phyloP scores from a whole-genome alignment of 1,140 invertebrate genomes.

The Carcinoscorpius rotundicauda region DNA sequence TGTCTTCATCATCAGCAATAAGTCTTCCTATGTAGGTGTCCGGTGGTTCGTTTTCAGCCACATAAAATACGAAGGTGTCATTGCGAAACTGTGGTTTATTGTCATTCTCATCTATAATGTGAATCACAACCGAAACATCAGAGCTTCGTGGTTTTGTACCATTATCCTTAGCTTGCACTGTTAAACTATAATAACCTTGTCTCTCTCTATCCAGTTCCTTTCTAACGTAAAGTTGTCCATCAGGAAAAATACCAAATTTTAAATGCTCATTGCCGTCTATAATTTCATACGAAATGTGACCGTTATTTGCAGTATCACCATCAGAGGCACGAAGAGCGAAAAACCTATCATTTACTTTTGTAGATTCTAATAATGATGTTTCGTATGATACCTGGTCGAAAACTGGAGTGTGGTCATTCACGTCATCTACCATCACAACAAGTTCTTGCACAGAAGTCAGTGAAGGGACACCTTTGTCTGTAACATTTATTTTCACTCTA shows the following conservation, averaged over 20 bases:
- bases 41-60: conserved; percentile 74
- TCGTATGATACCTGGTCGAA: conserved; percentile 86
- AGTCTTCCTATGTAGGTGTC: conserved; percentile 84
- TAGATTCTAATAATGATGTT: conserved; percentile 77
- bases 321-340: conserved; percentile 72
- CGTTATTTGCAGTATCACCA: conserved; percentile 66
- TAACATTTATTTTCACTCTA: conserved; percentile 62
- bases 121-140: conserved; percentile 70
- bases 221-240: conserved; percentile 73
- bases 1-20: conserved; percentile 75
- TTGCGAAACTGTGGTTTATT: conserved; percentile 69
- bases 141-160: conserved; percentile 61
- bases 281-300: conserved; percentile 64
- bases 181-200: conserved; percentile 75
- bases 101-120: conserved; percentile 92
- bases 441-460: conserved; percentile 61
- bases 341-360: conserved; percentile 75
- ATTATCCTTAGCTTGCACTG: conserved; percentile 63
- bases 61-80: conserved; percentile 52
- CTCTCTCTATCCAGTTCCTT: conserved; percentile 73
- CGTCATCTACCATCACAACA: conserved; percentile 63
- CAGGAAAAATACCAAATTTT: conserved; percentile 81
- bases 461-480: conserved; percentile 60
- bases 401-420: conserved; percentile 87
- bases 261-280: conserved; percentile 65